phyloP scores from a whole-genome alignment of 2,797 vertebrate genomes.

The Telmatherina bonti region DNA sequence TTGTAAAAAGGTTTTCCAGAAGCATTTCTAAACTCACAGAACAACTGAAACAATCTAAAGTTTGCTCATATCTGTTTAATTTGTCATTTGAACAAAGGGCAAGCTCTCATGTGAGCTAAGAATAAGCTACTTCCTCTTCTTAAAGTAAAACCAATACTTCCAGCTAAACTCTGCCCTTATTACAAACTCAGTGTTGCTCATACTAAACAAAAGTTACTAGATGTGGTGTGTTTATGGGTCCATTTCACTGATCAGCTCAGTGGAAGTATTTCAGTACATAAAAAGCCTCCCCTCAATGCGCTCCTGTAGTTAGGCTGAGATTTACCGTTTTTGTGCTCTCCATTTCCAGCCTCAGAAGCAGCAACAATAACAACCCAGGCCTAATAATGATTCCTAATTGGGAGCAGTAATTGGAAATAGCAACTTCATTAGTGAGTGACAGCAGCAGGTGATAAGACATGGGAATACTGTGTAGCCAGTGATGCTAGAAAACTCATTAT shows the following conservation, averaged over 20 bases:
- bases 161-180: neutral
- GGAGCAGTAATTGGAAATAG: conserved; percentile 81
- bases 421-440: conserved; percentile 84
- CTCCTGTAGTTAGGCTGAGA: neutral
- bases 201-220: neutral
- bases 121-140: neutral
- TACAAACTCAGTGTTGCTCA: neutral
- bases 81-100: too few species aligned
- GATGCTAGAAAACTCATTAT: conserved; percentile 82
- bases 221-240: neutral
- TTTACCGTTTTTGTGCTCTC: conserved; percentile 31
- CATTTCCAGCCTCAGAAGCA: conserved; percentile 35
- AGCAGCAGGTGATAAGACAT: conserved; percentile 82
- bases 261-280: neutral
- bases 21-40: too few species aligned
- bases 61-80: neutral
- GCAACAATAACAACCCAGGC: conserved; percentile 61
- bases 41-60: too few species aligned
- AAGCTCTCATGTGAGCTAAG: neutral
- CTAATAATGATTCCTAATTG: conserved; percentile 81
- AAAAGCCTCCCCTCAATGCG: conserved; percentile 3
- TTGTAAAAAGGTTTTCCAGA: too few species aligned
- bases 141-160: neutral
- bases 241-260: neutral
- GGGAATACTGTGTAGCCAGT: conserved; percentile 76